phyloP scores from a whole-genome alignment of 2,113 vertebrate species.

The Phrynosoma platyrhinos region DNA sequence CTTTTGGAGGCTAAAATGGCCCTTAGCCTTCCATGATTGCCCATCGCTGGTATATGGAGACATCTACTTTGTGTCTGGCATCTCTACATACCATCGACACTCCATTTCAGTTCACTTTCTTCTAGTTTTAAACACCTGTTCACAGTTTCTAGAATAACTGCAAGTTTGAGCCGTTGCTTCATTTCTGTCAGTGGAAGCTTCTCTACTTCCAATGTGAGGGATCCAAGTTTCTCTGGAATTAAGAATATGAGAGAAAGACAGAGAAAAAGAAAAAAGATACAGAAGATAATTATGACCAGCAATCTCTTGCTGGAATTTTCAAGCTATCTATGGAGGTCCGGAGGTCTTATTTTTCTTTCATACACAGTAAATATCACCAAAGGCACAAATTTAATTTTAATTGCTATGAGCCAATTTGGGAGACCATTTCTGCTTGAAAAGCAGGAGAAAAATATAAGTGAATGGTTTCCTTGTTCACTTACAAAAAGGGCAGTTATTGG shows the following conservation, averaged over 20 bases:
- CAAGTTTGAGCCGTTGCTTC: neutral
- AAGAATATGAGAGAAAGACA: neutral
- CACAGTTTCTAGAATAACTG: neutral
- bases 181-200: neutral
- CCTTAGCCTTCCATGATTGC: too few relatives aligned
- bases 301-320: neutral
- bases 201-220: neutral
- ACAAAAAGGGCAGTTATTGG: too few relatives aligned
- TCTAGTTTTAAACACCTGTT: neutral
- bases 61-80: conserved; percentile 20
- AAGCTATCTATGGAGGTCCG: neutral
- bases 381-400: neutral
- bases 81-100: conserved; percentile 83
- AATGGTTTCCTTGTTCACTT: neutral
- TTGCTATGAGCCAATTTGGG: neutral
- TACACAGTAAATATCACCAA: neutral
- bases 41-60: neutral
- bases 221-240: neutral
- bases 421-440: neutral
- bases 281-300: neutral
- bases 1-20: too few relatives aligned
- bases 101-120: conserved; percentile 68
- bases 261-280: neutral
- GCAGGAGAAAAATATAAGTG: neutral
- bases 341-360: neutral